Evolutionary conservation across 2,888 invertebrate species (phyloP).

Genomic region (Adelognathus sp.): DNA sequence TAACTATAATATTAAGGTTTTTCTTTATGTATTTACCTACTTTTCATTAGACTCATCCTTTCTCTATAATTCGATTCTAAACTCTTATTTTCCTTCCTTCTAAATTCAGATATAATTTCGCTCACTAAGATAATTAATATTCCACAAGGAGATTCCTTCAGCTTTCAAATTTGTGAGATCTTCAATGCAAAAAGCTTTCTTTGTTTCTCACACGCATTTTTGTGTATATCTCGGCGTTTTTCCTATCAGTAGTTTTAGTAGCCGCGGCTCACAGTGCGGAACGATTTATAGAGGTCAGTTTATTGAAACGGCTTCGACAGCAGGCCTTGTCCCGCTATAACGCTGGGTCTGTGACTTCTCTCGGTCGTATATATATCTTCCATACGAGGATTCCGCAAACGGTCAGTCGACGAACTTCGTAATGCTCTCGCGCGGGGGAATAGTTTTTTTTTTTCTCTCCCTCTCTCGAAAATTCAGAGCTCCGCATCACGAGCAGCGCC

Average conservation of each 20-base stretch:
- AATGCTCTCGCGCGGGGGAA: constrained; percentile 4
- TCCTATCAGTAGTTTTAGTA: constrained; percentile 6
- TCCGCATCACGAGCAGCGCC: constrained; percentile 54
- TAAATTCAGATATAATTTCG: too few relatives aligned
- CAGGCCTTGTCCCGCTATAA: constrained; percentile 6
- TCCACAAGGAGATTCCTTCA: too few relatives aligned
- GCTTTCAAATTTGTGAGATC: too few relatives aligned
- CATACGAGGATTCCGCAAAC: constrained; percentile 19
- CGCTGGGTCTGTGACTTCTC: constrained; percentile 5
- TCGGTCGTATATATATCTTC: constrained; percentile 14
- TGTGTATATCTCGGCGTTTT: background rate
- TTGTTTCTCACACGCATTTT: background rate
- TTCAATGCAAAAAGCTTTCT: constrained; percentile 9
- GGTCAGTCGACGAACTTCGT: constrained; percentile 21
- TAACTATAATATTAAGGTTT: too few relatives aligned
- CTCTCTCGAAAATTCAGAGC: constrained; percentile 33
- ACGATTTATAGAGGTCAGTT: constrained; percentile 75
- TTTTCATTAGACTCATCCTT: too few relatives aligned
- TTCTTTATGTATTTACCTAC: too few relatives aligned
- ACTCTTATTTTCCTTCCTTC: too few relatives aligned
- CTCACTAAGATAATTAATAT: too few relatives aligned
- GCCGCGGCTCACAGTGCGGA: constrained; percentile 11
- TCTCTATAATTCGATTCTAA: too few relatives aligned
- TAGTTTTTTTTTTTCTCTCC: too few relatives aligned
- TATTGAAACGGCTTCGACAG: constrained; percentile 72